These are phyloP conservation scores for Corythornis vintsioides DNA, from an alignment of 2,113 vertebrate genomes.

Conservation along the genomic window DNA sequence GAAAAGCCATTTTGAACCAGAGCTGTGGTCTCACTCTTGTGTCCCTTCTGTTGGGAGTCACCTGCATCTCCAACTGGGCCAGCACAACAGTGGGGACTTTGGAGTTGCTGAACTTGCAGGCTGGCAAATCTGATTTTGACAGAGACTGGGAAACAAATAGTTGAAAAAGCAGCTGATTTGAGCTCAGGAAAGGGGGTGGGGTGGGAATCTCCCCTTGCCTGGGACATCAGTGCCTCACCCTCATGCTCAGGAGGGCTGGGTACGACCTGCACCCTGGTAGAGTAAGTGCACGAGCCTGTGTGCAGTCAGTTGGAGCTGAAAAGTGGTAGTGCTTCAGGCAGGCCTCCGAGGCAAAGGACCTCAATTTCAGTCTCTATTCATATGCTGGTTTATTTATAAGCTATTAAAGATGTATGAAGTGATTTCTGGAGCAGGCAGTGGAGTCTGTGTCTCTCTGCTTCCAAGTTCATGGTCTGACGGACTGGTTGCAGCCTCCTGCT, in stretches of 20 bases:
- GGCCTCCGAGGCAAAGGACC: neutral
- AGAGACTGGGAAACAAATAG: neutral
- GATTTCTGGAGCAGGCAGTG: neutral
- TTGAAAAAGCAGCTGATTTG: neutral
- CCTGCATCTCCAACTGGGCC: neutral
- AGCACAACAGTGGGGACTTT: neutral
- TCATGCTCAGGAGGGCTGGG: neutral
- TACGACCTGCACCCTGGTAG: accelerated
- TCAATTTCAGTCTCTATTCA: neutral
- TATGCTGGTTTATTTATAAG: conserved; percentile 53
- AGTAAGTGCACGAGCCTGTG: neutral
- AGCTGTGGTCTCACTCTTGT: neutral
- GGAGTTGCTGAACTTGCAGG: neutral
- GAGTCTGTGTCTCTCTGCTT: neutral
- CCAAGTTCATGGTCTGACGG: neutral
- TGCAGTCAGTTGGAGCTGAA: neutral
- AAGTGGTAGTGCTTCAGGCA: neutral
- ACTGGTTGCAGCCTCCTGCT: neutral
- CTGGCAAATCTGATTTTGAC: neutral
- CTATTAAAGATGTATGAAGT: conserved; percentile 40
- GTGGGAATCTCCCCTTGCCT: neutral
- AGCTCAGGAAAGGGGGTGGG: neutral
- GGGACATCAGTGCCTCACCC: too few species aligned
- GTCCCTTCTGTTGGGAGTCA: neutral
- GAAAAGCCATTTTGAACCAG: neutral